Conservation (phyloP, 2,797 vertebrate genomes). For the Neostethus bicornis region DNA sequence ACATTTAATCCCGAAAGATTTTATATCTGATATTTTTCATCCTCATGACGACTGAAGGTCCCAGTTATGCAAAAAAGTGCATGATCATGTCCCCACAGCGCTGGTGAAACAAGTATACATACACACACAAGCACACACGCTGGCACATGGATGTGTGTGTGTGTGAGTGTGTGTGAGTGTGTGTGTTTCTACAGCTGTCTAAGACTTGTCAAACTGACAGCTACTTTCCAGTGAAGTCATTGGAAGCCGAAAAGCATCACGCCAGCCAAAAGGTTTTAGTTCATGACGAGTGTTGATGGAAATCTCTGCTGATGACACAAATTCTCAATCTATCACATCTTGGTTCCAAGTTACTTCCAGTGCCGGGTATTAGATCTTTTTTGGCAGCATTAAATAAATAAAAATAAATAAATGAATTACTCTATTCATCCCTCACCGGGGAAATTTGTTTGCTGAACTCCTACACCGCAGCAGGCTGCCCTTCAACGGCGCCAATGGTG, state of each 20-base stretch:
- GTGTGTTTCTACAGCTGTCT: conserved; percentile 54
- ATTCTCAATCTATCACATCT: conserved; percentile 8
- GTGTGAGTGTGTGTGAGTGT: conserved; percentile 12
- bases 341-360: neutral
- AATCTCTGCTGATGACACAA: conserved; percentile 14
- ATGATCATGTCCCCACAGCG: neutral
- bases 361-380: neutral
- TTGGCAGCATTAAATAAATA: neutral
- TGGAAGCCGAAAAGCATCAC: conserved; percentile 17
- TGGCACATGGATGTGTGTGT: conserved; percentile 1
- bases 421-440: no score
- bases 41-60: neutral
- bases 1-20: no score
- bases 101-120: neutral
- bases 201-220: conserved; percentile 39
- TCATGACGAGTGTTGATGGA: conserved; percentile 13
- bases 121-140: neutral
- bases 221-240: conserved; percentile 35
- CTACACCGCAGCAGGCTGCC: no score
- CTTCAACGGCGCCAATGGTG: no score
- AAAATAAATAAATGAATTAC: no score
- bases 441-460: no score
- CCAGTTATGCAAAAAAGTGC: neutral
- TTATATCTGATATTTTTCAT: neutral
- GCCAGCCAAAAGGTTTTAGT: conserved; percentile 4